phyloP scores from a whole-genome alignment of 2,888 invertebrate genomes.

The Neria commutata region DNA sequence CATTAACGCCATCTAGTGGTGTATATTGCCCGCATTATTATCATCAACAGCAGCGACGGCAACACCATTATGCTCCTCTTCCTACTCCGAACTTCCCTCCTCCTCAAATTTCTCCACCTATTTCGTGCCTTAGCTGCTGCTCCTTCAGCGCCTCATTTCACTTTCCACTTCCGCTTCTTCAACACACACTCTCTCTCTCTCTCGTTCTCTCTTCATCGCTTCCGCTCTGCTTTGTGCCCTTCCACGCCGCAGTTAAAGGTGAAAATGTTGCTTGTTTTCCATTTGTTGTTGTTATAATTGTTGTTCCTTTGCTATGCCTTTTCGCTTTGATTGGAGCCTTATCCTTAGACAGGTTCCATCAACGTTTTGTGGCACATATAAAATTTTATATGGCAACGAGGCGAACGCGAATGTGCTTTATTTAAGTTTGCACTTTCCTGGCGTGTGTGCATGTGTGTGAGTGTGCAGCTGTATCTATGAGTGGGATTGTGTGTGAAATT shows the following conservation, averaged over 20 bases:
- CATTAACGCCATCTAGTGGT: neutral
- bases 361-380: slow-evolving; percentile 30
- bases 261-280: too few relatives aligned
- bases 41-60: neutral
- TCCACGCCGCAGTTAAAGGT: too few relatives aligned
- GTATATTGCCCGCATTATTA: neutral
- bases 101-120: neutral
- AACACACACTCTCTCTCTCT: neutral
- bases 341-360: too few relatives aligned
- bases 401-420: slow-evolving; percentile 4
- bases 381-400: slow-evolving; percentile 49
- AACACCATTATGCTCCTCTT: neutral
- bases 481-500: slow-evolving; percentile 38
- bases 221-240: neutral
- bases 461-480: slow-evolving; percentile 24
- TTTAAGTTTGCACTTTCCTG: neutral
- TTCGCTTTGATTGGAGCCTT: slow-evolving; percentile 23
- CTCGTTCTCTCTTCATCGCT: neutral
- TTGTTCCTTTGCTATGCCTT: slow-evolving; percentile 22
- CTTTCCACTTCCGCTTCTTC: too few relatives aligned
- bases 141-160: neutral
- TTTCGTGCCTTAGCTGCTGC: too few relatives aligned
- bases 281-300: slow-evolving; percentile 21
- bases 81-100: neutral
- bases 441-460: slow-evolving; percentile 6